These are phyloP conservation scores for Xenus cinereus DNA, from an alignment of 2,113 vertebrate species.

Conservation along the genomic window DNA sequence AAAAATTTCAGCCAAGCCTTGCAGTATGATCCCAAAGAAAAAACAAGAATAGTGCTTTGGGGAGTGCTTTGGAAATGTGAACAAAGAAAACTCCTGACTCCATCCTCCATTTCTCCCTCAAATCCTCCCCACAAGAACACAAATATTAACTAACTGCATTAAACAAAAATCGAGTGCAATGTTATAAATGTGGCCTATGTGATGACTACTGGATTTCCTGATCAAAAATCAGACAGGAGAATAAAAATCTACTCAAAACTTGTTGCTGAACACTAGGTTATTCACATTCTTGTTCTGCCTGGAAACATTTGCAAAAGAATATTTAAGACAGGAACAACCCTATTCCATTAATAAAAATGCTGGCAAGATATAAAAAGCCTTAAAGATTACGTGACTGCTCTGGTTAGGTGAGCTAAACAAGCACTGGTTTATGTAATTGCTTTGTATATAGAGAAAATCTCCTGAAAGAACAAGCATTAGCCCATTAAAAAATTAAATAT, in stretches of 20 bases:
- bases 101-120: background rate
- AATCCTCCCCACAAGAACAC: background rate
- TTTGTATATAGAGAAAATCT: conserved; percentile 40
- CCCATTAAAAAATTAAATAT: conserved; percentile 24
- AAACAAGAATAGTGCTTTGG: background rate
- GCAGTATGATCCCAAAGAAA: background rate
- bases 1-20: background rate
- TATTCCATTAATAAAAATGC: conserved; percentile 51
- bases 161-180: background rate
- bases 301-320: conserved; percentile 59
- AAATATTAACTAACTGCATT: background rate
- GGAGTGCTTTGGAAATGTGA: background rate
- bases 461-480: conserved; percentile 7
- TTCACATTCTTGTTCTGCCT: conserved; percentile 65
- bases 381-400: conserved; percentile 47
- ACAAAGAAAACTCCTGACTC: background rate
- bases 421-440: conserved; percentile 54
- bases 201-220: background rate
- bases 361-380: conserved; percentile 73
- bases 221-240: conserved; percentile 29
- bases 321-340: conserved; percentile 60
- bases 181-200: background rate
- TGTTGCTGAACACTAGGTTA: conserved; percentile 34
- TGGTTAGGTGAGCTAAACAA: conserved; percentile 63
- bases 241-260: conserved; percentile 2